These are phyloP conservation scores for Macrotis lagotis DNA, from an alignment of 2,113 vertebrate genomes.

Conservation along the genomic window DNA sequence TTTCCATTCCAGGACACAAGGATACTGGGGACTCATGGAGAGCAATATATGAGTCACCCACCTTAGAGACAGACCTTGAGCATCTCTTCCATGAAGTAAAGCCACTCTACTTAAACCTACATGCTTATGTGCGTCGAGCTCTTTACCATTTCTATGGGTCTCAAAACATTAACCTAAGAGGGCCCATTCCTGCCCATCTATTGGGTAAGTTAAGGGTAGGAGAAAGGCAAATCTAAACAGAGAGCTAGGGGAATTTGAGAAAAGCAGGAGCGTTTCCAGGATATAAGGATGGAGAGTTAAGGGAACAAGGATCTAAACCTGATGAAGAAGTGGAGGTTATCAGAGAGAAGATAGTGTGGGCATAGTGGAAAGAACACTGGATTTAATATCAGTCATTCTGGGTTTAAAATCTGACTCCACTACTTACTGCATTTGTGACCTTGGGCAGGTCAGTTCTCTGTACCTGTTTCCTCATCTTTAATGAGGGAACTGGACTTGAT, in stretches of 20 bases:
- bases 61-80: slow-evolving; percentile 92
- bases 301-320: not conserved
- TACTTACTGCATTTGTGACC: not conserved
- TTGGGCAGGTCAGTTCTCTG: not conserved
- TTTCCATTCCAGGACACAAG: slow-evolving; percentile 83
- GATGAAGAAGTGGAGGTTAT: not conserved
- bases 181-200: slow-evolving; percentile 94
- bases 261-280: not conserved
- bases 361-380: not conserved
- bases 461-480: not conserved
- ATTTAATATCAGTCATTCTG: not conserved
- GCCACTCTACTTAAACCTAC: slow-evolving; percentile 92
- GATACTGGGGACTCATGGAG: slow-evolving; percentile 94
- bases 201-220: slow-evolving; percentile 84
- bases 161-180: slow-evolving; percentile 86
- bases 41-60: slow-evolving; percentile 91
- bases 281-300: not conserved
- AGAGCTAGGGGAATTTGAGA: not conserved
- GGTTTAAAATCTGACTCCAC: not conserved
- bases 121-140: slow-evolving; percentile 90
- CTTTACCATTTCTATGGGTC: slow-evolving; percentile 89
- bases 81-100: slow-evolving; percentile 89
- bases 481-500: not conserved
- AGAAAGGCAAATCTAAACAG: not conserved
- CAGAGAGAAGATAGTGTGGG: not conserved